Evolutionary conservation across 1,140 invertebrate genomes (phyloP).

Genomic region (Drosophila micromelanica): DNA sequence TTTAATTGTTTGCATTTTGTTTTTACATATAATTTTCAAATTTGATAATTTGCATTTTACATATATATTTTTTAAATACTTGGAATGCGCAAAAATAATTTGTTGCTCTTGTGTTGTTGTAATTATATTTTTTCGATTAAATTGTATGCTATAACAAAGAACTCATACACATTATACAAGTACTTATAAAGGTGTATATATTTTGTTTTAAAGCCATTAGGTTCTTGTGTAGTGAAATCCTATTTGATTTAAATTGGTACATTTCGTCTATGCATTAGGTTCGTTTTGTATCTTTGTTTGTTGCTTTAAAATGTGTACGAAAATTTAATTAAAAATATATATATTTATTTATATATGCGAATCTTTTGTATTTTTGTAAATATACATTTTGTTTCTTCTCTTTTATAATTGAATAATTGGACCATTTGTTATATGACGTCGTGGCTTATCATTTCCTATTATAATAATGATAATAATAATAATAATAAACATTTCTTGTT

Average conservation of each 20-base stretch:
- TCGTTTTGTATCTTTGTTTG: constrained; percentile 21
- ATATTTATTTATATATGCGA: constrained; percentile 40
- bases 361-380: constrained; percentile 47
- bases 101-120: constrained; percentile 43
- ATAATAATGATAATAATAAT: constrained; percentile 37
- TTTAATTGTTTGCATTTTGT: constrained; percentile 36
- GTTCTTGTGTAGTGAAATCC: constrained; percentile 66
- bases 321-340: constrained; percentile 76
- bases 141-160: constrained; percentile 61
- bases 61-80: constrained; percentile 72
- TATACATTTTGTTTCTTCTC: constrained; percentile 52
- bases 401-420: constrained; percentile 80
- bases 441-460: constrained; percentile 68
- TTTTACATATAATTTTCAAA: constrained; percentile 59
- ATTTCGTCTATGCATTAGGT: constrained; percentile 48
- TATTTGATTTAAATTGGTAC: constrained; percentile 74
- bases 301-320: constrained; percentile 63
- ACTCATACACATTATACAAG: constrained; percentile 29
- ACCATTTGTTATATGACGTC: constrained; percentile 78
- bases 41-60: constrained; percentile 25
- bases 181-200: constrained; percentile 29
- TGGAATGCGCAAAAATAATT: constrained; percentile 79
- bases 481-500: constrained; percentile 59
- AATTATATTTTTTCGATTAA: constrained; percentile 46
- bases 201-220: constrained; percentile 71